These are phyloP conservation scores for Zoroaster sp. DNA, from an alignment of 53 echinoderm and acorn worm genomes.

Conservation along the genomic window DNA sequence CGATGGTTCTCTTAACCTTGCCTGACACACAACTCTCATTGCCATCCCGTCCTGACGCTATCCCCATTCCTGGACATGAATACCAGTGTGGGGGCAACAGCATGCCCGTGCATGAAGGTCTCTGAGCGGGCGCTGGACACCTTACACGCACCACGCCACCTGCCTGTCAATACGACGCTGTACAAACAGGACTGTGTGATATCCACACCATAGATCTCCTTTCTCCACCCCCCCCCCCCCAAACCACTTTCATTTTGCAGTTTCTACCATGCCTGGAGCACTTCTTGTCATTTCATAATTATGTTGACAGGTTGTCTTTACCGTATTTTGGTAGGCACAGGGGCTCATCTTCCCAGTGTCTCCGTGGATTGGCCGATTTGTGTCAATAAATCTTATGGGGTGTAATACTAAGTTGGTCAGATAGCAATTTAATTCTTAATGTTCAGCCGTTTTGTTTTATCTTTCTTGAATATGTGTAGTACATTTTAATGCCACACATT, in stretches of 20 bases:
- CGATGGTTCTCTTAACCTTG: background rate
- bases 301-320: constrained; percentile 37
- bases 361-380: background rate
- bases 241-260: background rate
- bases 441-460: background rate
- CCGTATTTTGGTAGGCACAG: constrained; percentile 8
- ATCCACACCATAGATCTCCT: constrained; percentile 20
- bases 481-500: no score
- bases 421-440: background rate
- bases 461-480: no score
- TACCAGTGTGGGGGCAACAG: constrained; percentile 25
- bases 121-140: constrained; percentile 14
- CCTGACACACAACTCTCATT: background rate
- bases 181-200: constrained; percentile 32
- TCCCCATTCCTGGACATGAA: background rate
- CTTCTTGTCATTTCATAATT: constrained; percentile 41
- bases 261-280: background rate
- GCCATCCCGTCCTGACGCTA: background rate
- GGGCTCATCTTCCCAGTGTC: background rate
- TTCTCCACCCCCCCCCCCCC: background rate
- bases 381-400: background rate
- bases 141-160: constrained; percentile 27
- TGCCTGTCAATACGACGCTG: constrained; percentile 44
- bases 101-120: background rate
- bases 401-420: background rate